Evolutionary conservation across 2,888 invertebrate genomes (phyloP).

Genomic region (Cantharis nigra): DNA sequence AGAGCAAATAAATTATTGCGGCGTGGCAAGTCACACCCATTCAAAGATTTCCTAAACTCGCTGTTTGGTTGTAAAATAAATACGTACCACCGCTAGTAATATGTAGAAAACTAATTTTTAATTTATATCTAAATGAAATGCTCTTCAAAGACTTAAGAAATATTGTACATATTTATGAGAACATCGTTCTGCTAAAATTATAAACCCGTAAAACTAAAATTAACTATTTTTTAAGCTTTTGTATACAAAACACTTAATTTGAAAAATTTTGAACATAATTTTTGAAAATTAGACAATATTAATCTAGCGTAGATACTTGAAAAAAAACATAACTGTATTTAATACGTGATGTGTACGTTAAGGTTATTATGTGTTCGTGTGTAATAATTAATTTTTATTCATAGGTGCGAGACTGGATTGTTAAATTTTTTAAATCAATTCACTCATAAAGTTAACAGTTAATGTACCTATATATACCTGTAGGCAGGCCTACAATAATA

Average conservation of each 20-base stretch:
- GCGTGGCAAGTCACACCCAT: background rate
- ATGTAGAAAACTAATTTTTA: no score
- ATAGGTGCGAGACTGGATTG: background rate
- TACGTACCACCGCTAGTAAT: no score
- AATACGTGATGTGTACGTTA: background rate
- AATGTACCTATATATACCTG: background rate
- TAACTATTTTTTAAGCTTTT: background rate
- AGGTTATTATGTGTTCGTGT: background rate
- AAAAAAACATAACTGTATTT: background rate
- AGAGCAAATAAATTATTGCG: background rate
- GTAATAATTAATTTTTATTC: constrained; percentile 1
- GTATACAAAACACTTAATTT: background rate
- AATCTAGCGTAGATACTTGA: background rate
- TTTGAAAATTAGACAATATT: background rate
- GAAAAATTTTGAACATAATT: background rate
- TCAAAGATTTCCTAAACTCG: background rate
- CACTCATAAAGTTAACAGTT: background rate
- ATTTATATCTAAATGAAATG: no score
- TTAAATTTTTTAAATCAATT: constrained; percentile 2
- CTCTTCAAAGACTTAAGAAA: no score
- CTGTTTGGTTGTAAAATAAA: background rate
- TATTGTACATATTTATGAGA: no score
- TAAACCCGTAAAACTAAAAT: background rate
- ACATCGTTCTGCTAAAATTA: background rate
- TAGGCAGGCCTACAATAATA: background rate